phyloP scores from a whole-genome alignment of 1,140 invertebrate species.

The Leguminivora glycinivorella region DNA sequence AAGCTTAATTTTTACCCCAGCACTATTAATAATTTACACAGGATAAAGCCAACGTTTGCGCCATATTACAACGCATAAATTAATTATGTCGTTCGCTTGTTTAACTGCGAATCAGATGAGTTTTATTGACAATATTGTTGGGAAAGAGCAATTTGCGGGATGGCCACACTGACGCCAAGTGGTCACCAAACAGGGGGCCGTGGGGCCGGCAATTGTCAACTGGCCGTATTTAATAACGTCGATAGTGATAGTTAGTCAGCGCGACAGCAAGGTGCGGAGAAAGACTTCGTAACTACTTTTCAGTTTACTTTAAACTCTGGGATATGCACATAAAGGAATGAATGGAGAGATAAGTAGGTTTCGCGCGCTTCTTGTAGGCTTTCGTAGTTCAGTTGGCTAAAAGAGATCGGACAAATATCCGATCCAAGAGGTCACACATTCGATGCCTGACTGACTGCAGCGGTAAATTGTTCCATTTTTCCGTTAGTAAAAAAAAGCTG shows the following conservation, averaged over 20 bases:
- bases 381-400: no score
- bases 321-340: no score
- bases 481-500: no score
- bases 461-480: no score
- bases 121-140: conserved; percentile 79
- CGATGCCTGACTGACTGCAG: no score
- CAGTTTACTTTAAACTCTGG: neutral
- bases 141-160: conserved; percentile 78
- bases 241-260: conserved; percentile 31
- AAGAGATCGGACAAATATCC: no score
- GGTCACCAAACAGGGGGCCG: conserved; percentile 67
- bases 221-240: conserved; percentile 39
- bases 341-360: no score
- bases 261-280: neutral
- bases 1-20: conserved; percentile 78
- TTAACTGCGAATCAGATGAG: conserved; percentile 79
- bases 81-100: conserved; percentile 78
- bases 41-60: conserved; percentile 73
- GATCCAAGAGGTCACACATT: no score
- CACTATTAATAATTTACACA: conserved; percentile 78
- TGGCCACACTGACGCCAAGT: conserved; percentile 69
- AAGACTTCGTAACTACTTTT: conserved; percentile 1
- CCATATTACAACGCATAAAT: conserved; percentile 79
- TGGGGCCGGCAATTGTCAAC: conserved; percentile 46
- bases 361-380: no score